Percentiles rank a stretch among this genome's conserved stretches.
Evolutionary conservation across 2,888 invertebrate genomes (phyloP).

Genomic region (Nematopogon swammerdamellus): DNA sequence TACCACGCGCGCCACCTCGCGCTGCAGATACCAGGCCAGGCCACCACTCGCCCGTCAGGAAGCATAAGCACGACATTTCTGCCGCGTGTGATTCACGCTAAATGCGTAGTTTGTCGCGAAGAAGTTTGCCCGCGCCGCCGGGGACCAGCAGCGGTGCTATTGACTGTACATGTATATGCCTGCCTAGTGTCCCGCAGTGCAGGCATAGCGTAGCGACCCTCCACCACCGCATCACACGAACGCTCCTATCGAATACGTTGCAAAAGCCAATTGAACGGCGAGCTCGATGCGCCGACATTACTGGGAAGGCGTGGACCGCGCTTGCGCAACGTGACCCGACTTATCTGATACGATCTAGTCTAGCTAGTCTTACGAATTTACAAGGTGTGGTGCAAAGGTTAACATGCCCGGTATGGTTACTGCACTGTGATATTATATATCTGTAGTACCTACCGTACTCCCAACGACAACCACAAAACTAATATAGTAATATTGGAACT

Average conservation of each 20-base stretch:
- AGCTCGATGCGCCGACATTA: not conserved
- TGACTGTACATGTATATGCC: no score
- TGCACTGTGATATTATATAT: no score
- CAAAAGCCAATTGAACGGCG: not conserved
- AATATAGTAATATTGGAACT: no score
- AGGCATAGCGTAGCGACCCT: not conserved
- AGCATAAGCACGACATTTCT: not conserved
- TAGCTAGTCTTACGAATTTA: not conserved
- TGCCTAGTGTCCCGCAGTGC: no score
- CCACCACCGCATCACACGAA: no score
- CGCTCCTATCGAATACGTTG: not conserved
- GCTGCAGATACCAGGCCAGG: slow-evolving; percentile 16
- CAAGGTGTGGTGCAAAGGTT: no score
- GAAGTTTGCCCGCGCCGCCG: no score
- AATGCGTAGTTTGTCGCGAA: no score
- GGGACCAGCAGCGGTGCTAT: no score
- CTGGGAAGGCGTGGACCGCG: not conserved
- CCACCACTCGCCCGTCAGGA: slow-evolving; percentile 15
- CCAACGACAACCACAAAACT: no score
- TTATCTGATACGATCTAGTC: not conserved
- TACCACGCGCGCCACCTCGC: slow-evolving; percentile 6
- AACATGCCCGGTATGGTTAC: no score
- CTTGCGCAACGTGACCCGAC: not conserved
- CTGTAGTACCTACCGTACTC: no score
- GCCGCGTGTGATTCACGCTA: not conserved